phyloP scores from a whole-genome alignment of 2,797 vertebrate genomes.

The Pantherophis alleghaniensis region DNA sequence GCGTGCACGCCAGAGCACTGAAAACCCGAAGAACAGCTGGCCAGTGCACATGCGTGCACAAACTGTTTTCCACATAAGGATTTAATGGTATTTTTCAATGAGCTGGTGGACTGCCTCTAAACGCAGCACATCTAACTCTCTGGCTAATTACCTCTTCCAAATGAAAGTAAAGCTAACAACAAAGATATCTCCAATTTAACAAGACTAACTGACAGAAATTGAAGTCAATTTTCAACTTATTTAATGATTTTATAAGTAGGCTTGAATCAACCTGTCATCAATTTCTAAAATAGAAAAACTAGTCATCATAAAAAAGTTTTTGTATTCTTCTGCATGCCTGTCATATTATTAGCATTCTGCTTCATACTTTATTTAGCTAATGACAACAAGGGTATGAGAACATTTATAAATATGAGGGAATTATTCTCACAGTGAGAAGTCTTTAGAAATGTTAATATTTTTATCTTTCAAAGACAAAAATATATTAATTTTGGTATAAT shows the following conservation, averaged over 20 bases:
- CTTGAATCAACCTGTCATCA: slow-evolving; percentile 68
- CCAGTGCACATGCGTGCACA: no score
- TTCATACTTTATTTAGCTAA: slow-evolving; percentile 63
- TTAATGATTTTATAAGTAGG: slow-evolving; percentile 63
- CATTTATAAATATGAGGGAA: slow-evolving; percentile 77
- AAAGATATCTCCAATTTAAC: slow-evolving; percentile 62
- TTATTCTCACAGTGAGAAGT: slow-evolving; percentile 82
- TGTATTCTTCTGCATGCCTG: slow-evolving; percentile 56
- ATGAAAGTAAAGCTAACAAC: slow-evolving; percentile 56
- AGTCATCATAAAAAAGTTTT: slow-evolving; percentile 59
- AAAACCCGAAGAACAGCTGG: no score
- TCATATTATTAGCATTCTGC: slow-evolving; percentile 53
- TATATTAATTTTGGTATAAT: slow-evolving; percentile 76
- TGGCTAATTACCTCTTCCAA: slow-evolving; percentile 63
- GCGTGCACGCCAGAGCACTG: no score
- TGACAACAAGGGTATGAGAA: slow-evolving; percentile 57
- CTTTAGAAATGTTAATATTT: slow-evolving; percentile 66
- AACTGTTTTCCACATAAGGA: background rate
- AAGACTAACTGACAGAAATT: slow-evolving; percentile 54
- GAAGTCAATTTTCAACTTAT: slow-evolving; percentile 66
- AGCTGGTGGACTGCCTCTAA: slow-evolving; percentile 41
- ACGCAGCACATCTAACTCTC: slow-evolving; percentile 30
- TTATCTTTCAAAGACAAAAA: slow-evolving; percentile 73
- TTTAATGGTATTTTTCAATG: slow-evolving; percentile 52
- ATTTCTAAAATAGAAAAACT: slow-evolving; percentile 67